A percentile compares a stretch with the other conserved stretches of the same genome.
These are phyloP conservation scores for Chelon auratus DNA, from an alignment of 2,797 vertebrate species.

Conservation along the genomic window DNA sequence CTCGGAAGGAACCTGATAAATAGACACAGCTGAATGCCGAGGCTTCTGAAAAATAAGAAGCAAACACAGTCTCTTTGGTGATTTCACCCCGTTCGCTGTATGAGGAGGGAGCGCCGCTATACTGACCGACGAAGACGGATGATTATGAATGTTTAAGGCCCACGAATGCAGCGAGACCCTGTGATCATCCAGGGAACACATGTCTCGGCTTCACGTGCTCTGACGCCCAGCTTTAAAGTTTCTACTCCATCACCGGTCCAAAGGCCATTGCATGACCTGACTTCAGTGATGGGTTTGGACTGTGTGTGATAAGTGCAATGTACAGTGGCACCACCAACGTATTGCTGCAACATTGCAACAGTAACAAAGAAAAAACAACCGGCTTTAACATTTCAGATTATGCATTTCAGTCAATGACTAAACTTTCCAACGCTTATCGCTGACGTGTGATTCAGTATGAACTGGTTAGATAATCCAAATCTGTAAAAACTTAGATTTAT, in stretches of 20 bases:
- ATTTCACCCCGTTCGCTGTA: constrained; percentile 64
- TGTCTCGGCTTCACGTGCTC: constrained; percentile 18
- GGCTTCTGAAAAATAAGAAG: constrained; percentile 91
- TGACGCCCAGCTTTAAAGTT: constrained; percentile 14
- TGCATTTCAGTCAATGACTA: constrained; percentile 14
- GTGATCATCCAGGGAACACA: constrained; percentile 38
- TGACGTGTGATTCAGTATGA: not conserved
- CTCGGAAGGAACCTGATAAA: constrained; percentile 69
- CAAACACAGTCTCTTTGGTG: constrained; percentile 79
- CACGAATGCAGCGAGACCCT: constrained; percentile 39
- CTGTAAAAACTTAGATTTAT: not conserved
- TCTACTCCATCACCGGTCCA: constrained; percentile 34
- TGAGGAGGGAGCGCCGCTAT: constrained; percentile 31
- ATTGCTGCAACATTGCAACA: constrained; percentile 45
- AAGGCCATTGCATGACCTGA: constrained; percentile 64
- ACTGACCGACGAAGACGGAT: constrained; percentile 37
- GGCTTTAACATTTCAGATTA: constrained; percentile 8
- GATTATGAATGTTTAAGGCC: constrained; percentile 51
- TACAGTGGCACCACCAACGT: constrained; percentile 50
- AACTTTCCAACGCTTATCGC: not conserved
- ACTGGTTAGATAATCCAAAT: constrained; percentile 12
- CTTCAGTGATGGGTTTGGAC: constrained; percentile 48
- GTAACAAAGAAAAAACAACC: not conserved
- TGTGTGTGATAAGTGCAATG: constrained; percentile 57
- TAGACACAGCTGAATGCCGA: constrained; percentile 63